A percentile compares a stretch with the other conserved stretches of the same genome.
Conservation (phyloP, 1,140 invertebrate genomes). For the Meloidogyne chitwoodi region DNA sequence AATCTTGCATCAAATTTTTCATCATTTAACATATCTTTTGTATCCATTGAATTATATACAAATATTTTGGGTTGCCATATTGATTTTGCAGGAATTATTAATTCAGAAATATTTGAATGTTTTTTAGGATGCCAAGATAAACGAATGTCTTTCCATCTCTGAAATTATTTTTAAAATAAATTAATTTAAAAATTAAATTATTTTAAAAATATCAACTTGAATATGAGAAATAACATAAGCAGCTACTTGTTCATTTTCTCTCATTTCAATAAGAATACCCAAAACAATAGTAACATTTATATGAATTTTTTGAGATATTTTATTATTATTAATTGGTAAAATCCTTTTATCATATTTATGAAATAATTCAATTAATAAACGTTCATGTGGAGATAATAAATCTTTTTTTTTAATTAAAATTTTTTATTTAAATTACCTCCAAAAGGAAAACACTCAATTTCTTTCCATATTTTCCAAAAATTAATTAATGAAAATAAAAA, state of each 20-base stretch:
- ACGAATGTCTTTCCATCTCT: constrained; percentile 39
- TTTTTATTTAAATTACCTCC: too few relatives aligned
- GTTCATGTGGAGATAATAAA: neutral
- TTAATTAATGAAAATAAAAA: too few relatives aligned
- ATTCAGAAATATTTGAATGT: constrained; percentile 29
- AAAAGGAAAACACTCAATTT: too few relatives aligned
- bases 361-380: constrained; percentile 33
- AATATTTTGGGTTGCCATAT: constrained; percentile 50
- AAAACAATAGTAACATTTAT: constrained; percentile 50
- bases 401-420: neutral
- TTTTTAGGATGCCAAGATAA: constrained; percentile 33
- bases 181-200: neutral
- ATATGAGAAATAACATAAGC: constrained; percentile 46
- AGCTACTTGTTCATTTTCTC: constrained; percentile 48
- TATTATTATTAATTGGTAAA: constrained; percentile 27
- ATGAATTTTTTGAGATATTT: constrained; percentile 19
- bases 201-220: constrained; percentile 10
- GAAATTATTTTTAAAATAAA: neutral
- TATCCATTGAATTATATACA: constrained; percentile 51
- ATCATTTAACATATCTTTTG: constrained; percentile 54
- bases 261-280: constrained; percentile 51
- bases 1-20: constrained; percentile 48
- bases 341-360: constrained; percentile 46
- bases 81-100: constrained; percentile 40
- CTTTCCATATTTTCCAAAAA: too few relatives aligned